Evolutionary conservation across 2,888 invertebrate genomes (phyloP), one percentile per base, ranked within the genome.

Genomic region (Polydrusus cervinus): DNA sequence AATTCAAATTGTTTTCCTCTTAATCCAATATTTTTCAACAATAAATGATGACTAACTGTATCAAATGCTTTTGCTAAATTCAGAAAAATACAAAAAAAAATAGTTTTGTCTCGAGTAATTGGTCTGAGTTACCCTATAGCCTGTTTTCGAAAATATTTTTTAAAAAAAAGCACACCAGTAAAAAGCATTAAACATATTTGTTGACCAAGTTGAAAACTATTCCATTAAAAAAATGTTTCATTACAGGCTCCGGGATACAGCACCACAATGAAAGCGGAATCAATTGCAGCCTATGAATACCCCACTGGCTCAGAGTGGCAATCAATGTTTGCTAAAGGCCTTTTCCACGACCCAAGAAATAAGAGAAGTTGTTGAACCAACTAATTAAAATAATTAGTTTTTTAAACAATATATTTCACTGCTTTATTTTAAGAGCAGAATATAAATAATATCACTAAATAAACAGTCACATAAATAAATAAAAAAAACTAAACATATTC

Each of bases 291-390:
- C 80, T 95, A 91, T 84, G 89, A 90, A 71, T 97, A 94, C 86
- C 97, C 97, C 0, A 86, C 88, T 61, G 97, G 97, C n/a, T 89
- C 86, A 40, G 92, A 92, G 84, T 96, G 96, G 96, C 88, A 91
- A 84, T 87, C 89, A 45, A 90, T 93, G 90, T 90, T 92, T 83
- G 86, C 88, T 16, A 89, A 91, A 80, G 91, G 91, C 69, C 81
- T 90, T 67, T 92, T 92, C 85, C 87, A 89, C 0, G 84, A 85
- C 68, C 90, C 91, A 0, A 81, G 83, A 71, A 85, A n/a, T n/a
- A n/a, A 84, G n/a, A 30, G n/a, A 34, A 34, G 34, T 38, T 3
- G 25, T 1, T 20, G n/a, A n/a, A 10, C 20, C 13, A 45, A 20
- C 20, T 25, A 62, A 45, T 45, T 62, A 18, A 13, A 34, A 20